phyloP scores from a whole-genome alignment of 2,888 invertebrate genomes.

The Drosophila anceps region DNA sequence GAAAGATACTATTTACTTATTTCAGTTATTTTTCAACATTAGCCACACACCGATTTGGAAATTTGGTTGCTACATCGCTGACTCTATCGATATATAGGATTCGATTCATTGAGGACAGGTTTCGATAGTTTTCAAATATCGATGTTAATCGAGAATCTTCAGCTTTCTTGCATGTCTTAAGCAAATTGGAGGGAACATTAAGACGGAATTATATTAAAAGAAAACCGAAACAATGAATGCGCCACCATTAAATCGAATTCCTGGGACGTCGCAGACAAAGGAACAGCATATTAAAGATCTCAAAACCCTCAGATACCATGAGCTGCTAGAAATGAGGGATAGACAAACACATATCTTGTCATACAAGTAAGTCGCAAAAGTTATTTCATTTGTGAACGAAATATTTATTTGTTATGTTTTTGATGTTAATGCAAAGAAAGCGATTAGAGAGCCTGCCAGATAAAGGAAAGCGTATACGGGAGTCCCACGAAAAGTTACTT shows the following conservation, averaged over 20 bases:
- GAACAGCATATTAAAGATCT: conserved; percentile 78
- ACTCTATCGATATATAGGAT: not conserved
- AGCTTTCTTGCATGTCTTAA: conserved; percentile 9
- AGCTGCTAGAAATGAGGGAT: conserved; percentile 82
- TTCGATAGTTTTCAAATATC: not conserved
- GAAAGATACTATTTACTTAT: not conserved
- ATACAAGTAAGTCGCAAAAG: conserved; percentile 76
- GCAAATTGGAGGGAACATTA: conserved; percentile 1
- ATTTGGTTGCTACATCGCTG: not conserved
- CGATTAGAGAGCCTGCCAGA: conserved; percentile 80
- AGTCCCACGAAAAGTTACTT: conserved; percentile 77
- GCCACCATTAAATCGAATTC: conserved; percentile 72
- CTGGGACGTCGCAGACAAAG: conserved; percentile 70
- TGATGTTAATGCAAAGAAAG: conserved; percentile 57
- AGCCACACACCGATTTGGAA: not conserved
- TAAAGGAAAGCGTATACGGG: conserved; percentile 83
- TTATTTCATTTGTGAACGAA: not conserved
- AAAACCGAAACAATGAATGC: conserved; percentile 25
- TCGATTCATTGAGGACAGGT: not conserved
- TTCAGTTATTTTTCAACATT: not conserved
- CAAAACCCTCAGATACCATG: conserved; percentile 66
- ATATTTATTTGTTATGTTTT: not conserved
- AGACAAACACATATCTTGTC: conserved; percentile 81
- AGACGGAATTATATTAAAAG: conserved; percentile 14
- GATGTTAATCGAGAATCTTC: not conserved